These are phyloP conservation scores for Phania funesta DNA, from an alignment of 2,888 invertebrate species.

Conservation along the genomic window DNA sequence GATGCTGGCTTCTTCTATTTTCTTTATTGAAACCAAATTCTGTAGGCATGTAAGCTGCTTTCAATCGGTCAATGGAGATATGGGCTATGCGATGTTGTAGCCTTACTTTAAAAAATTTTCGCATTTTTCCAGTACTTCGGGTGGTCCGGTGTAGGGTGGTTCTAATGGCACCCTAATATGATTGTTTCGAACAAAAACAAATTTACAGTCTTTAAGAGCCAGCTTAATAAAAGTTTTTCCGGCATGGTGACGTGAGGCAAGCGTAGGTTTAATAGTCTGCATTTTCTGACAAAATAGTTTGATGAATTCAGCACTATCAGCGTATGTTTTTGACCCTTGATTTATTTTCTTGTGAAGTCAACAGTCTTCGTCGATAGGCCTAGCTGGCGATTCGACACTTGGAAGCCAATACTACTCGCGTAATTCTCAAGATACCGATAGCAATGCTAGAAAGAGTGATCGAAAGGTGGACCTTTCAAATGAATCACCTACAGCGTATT, in stretches of 20 bases:
- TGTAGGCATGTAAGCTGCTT: neutral
- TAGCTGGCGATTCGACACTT: too few relatives aligned
- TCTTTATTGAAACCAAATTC: neutral
- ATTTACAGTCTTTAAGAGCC: slow-evolving; percentile 1
- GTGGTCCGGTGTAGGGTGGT: slow-evolving; percentile 14
- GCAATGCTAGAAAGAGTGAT: too few relatives aligned
- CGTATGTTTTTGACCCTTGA: neutral
- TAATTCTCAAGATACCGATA: too few relatives aligned
- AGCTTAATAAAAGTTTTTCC: neutral
- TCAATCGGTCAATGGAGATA: slow-evolving; percentile 8
- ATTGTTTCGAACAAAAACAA: slow-evolving; percentile 9
- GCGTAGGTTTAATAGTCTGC: neutral
- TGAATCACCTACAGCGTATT: too few relatives aligned
- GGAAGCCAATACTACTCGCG: too few relatives aligned
- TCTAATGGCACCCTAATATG: slow-evolving; percentile 12
- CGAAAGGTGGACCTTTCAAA: too few relatives aligned
- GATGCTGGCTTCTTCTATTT: neutral
- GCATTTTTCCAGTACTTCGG: neutral
- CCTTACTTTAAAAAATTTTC: slow-evolving; percentile 12
- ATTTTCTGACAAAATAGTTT: neutral
- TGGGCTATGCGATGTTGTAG: neutral
- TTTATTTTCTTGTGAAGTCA: too few relatives aligned
- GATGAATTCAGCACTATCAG: slow-evolving; percentile 12
- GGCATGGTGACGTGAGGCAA: neutral
- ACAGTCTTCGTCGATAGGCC: too few relatives aligned